Evolutionary conservation across 2,113 vertebrate genomes (phyloP), one percentile per base, ranked within the genome.

Genomic region (Macrotus californicus): DNA sequence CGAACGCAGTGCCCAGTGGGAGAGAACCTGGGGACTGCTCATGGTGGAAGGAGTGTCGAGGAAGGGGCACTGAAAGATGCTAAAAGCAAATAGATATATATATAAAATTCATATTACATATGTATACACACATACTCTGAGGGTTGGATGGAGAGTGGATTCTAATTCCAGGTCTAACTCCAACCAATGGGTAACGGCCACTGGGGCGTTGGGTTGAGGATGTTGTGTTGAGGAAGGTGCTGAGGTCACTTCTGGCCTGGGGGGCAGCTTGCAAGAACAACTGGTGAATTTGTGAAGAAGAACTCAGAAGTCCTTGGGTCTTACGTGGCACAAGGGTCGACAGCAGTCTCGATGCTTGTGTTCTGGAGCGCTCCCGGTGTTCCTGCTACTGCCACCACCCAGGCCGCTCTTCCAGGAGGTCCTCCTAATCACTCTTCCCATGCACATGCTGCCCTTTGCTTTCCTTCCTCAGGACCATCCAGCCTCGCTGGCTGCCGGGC

Each of bases 291-390:
- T 18, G 11, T 10, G 67, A 39, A 6, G 2, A 3, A 46, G 22
- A 7, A 59, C 1, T 1, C 2, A 18, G 41, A 29, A 16, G 24
- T 21, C 46, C 8, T 5, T 5, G 73, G 21, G 24, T 76, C n/a
- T 46, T 0, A 0, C 0, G 18, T 46, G 19, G 21, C 29, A 10
- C 6, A 29, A 54, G 21, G 34, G 39, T 18, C 59, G 72, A 41
- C 39, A 14, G 67, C 79, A 18, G 73, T 52, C 59, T 48, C 10
- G 15, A 1, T 1, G 14, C 21, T 22, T 73, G 34, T 14, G 15
- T 8, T 31, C 56, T 41, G 19, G 16, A 31, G 1, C 1, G 2
- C 52, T 56, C 11, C 21, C 29, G 41, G 18, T 12, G 6, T 11
- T 29, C 4, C 43, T 69, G 31, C 29, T 3, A 0, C 72, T 2